Conservation (phyloP, 2,888 invertebrate genomes). For the Perithous albicinctus region DNA sequence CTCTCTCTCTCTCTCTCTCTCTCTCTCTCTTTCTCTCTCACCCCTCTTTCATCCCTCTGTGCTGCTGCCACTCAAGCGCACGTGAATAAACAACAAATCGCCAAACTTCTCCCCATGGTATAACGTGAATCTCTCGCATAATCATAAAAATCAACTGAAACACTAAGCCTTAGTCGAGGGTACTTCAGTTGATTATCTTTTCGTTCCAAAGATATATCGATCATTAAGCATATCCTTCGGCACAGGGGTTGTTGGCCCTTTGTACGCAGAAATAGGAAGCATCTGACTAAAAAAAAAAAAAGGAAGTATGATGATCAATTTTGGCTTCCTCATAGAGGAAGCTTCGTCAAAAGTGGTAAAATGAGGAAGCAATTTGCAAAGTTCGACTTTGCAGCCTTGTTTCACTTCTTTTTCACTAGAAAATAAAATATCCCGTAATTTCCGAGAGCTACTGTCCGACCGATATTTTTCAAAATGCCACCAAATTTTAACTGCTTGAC, state of each 20-base stretch:
- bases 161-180: background rate
- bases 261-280: background rate
- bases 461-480: too few relatives aligned
- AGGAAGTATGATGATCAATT: too few relatives aligned
- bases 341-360: too few relatives aligned
- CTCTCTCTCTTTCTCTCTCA: background rate
- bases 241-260: background rate
- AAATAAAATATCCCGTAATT: too few relatives aligned
- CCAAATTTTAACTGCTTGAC: too few relatives aligned
- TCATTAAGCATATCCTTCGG: background rate
- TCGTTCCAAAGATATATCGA: background rate
- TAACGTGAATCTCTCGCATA: conserved; percentile 36
- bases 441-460: too few relatives aligned
- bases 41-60: too few relatives aligned
- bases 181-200: conserved; percentile 22
- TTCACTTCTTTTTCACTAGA: too few relatives aligned
- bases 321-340: too few relatives aligned
- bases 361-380: too few relatives aligned
- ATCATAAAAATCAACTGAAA: conserved; percentile 37
- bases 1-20: too few relatives aligned
- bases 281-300: background rate
- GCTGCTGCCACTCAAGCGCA: background rate
- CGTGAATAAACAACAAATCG: conserved; percentile 39
- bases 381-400: too few relatives aligned
- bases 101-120: conserved; percentile 36